These are phyloP conservation scores for Tenualosa thibaudeaui DNA, from an alignment of 2,797 vertebrate genomes.

Conservation along the genomic window DNA sequence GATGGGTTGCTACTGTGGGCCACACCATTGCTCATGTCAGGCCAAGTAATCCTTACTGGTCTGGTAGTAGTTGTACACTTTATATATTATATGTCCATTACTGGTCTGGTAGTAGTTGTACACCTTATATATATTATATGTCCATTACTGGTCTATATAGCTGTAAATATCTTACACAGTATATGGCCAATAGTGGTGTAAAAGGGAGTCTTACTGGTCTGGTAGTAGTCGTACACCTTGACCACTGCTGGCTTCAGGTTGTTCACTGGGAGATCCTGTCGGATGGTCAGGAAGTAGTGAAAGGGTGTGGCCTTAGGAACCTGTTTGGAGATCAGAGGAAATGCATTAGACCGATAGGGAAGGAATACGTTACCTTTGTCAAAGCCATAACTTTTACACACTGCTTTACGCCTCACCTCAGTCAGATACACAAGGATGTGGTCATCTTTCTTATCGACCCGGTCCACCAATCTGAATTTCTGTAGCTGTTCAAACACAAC, in stretches of 20 bases:
- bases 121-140: no score
- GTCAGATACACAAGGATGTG: conserved; percentile 44
- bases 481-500: conserved; percentile 30
- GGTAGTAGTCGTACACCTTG: conserved; percentile 75
- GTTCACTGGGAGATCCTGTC: conserved; percentile 58
- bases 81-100: no score
- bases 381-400: not conserved
- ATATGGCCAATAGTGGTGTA: no score
- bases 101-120: no score
- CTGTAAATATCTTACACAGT: no score
- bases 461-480: not conserved
- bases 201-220: conserved; percentile 46
- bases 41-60: not conserved
- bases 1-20: no score
- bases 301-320: conserved; percentile 33
- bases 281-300: conserved; percentile 46
- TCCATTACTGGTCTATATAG: no score
- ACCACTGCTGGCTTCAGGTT: conserved; percentile 70
- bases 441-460: conserved; percentile 43
- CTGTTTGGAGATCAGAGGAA: conserved; percentile 50
- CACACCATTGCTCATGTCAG: no score
- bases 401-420: conserved; percentile 32
- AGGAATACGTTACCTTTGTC: not conserved
- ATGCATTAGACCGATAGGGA: not conserved
- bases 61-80: not conserved